phyloP scores from a whole-genome alignment of 2,113 vertebrate species.

The Indri indri region DNA sequence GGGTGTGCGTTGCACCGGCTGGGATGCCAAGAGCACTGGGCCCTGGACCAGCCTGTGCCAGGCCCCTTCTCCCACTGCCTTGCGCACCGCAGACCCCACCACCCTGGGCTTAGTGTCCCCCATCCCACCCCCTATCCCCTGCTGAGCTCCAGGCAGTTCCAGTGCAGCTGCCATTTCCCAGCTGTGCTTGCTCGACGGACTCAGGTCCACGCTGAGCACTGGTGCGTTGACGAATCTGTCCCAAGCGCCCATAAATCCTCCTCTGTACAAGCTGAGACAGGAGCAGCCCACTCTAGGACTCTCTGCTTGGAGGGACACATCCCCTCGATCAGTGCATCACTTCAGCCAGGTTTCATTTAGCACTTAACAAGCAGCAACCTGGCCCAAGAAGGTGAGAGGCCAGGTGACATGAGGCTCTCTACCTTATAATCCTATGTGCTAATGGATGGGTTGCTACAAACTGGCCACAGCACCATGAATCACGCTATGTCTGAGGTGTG shows the following conservation, averaged over 20 bases:
- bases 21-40: not conserved
- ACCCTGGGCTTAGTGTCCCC: not conserved
- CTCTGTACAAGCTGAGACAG: fast-evolving
- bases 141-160: not conserved
- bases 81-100: fast-evolving
- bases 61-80: fast-evolving
- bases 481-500: no score
- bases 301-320: fast-evolving
- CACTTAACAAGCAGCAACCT: fast-evolving
- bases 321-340: not conserved
- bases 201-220: fast-evolving
- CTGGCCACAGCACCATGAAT: fast-evolving
- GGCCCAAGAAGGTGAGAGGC: fast-evolving
- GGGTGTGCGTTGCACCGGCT: fast-evolving
- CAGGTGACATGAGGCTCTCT: fast-evolving
- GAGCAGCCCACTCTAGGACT: fast-evolving
- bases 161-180: fast-evolving
- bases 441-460: no score
- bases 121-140: fast-evolving
- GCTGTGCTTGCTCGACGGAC: fast-evolving
- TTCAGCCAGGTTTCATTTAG: fast-evolving
- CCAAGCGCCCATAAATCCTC: not conserved
- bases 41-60: not conserved
- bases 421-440: fast-evolving
- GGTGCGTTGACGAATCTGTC: not conserved